Percentiles rank a stretch among this genome's conserved stretches.
Evolutionary conservation across 1,140 invertebrate genomes (phyloP).

Genomic region (Samia ricini): DNA sequence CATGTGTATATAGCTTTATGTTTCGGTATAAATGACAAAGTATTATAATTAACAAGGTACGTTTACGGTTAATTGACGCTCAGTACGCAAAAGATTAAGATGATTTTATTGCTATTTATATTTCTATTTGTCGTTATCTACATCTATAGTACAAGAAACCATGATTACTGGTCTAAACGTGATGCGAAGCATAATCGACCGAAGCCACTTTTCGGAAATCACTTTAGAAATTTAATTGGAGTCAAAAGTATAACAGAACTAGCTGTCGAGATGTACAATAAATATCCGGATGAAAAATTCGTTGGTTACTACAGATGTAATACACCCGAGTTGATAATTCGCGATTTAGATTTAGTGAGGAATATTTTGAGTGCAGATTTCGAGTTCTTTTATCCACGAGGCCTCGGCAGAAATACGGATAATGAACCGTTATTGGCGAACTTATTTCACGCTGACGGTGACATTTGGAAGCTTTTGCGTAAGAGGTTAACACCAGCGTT

Average conservation of each 20-base stretch:
- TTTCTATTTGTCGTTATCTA: constrained; percentile 4
- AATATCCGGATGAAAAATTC: constrained; percentile 18
- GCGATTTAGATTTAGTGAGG: constrained; percentile 38
- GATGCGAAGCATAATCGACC: constrained; percentile 7
- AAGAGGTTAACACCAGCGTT: constrained; percentile 79
- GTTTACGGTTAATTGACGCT: no score
- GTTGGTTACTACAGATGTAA: not conserved
- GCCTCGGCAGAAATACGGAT: constrained; percentile 44
- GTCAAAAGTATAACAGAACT: constrained; percentile 38
- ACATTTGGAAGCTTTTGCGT: constrained; percentile 79
- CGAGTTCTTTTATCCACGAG: constrained; percentile 3
- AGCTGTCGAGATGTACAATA: constrained; percentile 44
- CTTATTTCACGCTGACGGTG: constrained; percentile 63
- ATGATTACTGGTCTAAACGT: constrained; percentile 10
- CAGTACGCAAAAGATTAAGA: not conserved
- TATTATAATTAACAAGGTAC: no score
- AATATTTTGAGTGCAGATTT: constrained; percentile 40
- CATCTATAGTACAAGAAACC: constrained; percentile 1
- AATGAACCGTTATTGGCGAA: constrained; percentile 46
- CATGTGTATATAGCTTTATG: no score
- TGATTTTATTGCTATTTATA: constrained; percentile 1
- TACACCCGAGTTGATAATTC: constrained; percentile 22
- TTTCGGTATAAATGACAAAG: no score
- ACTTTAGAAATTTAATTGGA: constrained; percentile 35
- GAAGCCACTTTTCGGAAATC: constrained; percentile 10